Evolutionary conservation across 2,888 invertebrate species (phyloP), one percentile per base, ranked within the genome.

Genomic region (Mythimna pallens): DNA sequence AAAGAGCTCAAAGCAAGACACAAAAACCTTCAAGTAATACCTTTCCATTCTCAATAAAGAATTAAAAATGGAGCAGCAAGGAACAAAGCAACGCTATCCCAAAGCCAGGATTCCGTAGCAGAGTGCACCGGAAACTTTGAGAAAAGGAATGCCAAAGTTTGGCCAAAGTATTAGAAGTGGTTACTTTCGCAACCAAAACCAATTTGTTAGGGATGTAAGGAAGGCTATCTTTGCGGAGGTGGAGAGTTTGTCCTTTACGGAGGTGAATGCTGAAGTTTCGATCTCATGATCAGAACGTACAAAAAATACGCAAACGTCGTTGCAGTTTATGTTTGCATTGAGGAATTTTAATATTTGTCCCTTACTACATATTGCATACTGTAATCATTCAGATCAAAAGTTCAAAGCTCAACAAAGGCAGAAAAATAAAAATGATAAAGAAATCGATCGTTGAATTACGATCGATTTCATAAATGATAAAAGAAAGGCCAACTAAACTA

Each of bases 61-160:
- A 80, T 72, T 72, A 70, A 81, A 80, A 78, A 69, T 63, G 76
- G 68, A 65, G 54, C 57, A 36, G 5, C 20, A 25, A 73, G 52
- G 70, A 73, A 84, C 74, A 81, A 84, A 83, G 71, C 64, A 77
- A 76, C 64, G 54, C 70, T 47, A 78, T 62, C 64, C 69, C 62
- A 74, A 85, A 83, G 84, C 64, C 59, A 73, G 81, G 76, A 86
- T 74, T 73, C 73, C 73, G 62, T 61, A 76, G 76, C 64, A 55
- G 76, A 84, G 81, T 84, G 84, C 85, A 86, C 68, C 65, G 66
- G 63, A 68, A 81, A 85, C 66, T 86, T 84, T 67, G 20, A 17
- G 61, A 52, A 40, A 81, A 78, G 81, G 85, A 82, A 85, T 85
- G 36, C 40, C 54, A 61, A 85, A 85, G 85, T 85, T 85, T 65